phyloP scores from a whole-genome alignment of 2,113 vertebrate species.

The Erinaceus europaeus region DNA sequence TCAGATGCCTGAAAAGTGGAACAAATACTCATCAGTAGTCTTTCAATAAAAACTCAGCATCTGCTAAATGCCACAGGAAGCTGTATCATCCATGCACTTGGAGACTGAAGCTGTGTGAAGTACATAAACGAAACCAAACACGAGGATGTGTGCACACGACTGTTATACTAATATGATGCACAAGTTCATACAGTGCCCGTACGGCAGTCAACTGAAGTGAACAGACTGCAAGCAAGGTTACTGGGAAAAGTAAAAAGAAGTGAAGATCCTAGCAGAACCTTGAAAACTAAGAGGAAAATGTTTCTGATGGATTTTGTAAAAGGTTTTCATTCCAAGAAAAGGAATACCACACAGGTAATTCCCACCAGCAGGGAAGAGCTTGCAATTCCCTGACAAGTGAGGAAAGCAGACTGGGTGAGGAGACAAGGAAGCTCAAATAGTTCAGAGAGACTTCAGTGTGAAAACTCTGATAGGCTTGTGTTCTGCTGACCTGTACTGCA shows the following conservation, averaged over 20 bases:
- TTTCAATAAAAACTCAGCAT: neutral
- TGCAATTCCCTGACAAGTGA: neutral
- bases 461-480: no score
- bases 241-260: neutral
- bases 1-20: constrained; percentile 85
- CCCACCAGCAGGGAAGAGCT: neutral
- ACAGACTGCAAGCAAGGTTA: neutral
- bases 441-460: neutral
- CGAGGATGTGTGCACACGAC: neutral
- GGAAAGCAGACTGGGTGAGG: neutral
- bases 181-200: neutral
- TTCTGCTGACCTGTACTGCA: no score
- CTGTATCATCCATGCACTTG: neutral
- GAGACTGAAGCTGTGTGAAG: neutral
- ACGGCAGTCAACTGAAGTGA: neutral
- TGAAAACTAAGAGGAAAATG: neutral
- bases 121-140: neutral
- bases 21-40: neutral
- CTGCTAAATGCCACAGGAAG: neutral
- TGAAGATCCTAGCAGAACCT: neutral
- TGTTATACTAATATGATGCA: no score
- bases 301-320: neutral
- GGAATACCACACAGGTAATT: neutral
- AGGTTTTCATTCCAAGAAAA: neutral
- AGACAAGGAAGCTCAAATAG: neutral